Percentiles rank a stretch among this genome's conserved stretches.
Evolutionary conservation across 1,140 invertebrate genomes (phyloP).

Genomic region (Drosophila teissieri): DNA sequence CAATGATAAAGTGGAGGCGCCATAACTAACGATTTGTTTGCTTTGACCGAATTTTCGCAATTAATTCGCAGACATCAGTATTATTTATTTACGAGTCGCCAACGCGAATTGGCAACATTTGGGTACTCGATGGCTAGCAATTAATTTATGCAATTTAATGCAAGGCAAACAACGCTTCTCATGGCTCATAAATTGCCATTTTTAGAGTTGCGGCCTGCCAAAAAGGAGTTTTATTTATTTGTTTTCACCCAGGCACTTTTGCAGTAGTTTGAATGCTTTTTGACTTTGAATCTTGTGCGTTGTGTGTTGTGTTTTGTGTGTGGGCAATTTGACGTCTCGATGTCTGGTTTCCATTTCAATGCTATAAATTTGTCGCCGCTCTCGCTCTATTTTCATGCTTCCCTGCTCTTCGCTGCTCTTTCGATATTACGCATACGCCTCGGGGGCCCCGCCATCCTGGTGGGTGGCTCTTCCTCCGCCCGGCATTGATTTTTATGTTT

Average conservation of each 20-base stretch:
- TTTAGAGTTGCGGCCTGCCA: slow-evolving; percentile 43
- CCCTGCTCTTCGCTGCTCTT: slow-evolving; percentile 28
- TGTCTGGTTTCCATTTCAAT: slow-evolving; percentile 80
- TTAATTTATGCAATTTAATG: slow-evolving; percentile 65
- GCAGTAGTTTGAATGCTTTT: slow-evolving; percentile 35
- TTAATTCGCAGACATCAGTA: slow-evolving; percentile 32
- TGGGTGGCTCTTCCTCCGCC: slow-evolving; percentile 63
- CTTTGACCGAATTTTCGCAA: slow-evolving; percentile 6
- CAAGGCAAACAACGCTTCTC: slow-evolving; percentile 53
- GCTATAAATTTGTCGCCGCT: slow-evolving; percentile 77
- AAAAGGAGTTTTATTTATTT: slow-evolving; percentile 67
- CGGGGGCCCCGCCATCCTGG: slow-evolving; percentile 33
- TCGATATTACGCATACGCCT: slow-evolving; percentile 73
- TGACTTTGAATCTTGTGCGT: slow-evolving; percentile 54
- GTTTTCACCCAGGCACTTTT: slow-evolving; percentile 36
- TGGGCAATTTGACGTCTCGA: slow-evolving; percentile 69
- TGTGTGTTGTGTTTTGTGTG: slow-evolving; percentile 28
- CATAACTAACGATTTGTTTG: slow-evolving; percentile 21
- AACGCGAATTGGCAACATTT: slow-evolving; percentile 37
- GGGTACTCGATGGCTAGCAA: slow-evolving; percentile 23
- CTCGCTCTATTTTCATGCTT: slow-evolving; percentile 4
- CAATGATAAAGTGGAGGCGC: not conserved
- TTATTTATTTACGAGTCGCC: slow-evolving; percentile 36
- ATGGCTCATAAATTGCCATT: slow-evolving; percentile 59
- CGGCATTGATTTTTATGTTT: slow-evolving; percentile 75